Conservation (phyloP, 2,113 vertebrate species). For the Cyprinus carpio region DNA sequence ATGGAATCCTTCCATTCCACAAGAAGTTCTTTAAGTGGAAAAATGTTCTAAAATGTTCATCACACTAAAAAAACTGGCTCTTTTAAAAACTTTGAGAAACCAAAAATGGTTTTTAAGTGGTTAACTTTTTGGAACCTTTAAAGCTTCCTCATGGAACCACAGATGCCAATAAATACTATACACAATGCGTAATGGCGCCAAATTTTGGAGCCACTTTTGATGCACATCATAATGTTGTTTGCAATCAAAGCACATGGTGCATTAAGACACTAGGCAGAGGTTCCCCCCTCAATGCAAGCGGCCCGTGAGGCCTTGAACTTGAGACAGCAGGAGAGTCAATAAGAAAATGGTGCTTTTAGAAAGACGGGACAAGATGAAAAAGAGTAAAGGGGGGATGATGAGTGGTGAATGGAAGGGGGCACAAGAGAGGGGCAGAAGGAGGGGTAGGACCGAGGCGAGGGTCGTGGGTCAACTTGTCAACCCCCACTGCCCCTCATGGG, state of each 20-base stretch:
- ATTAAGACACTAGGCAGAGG: slow-evolving; percentile 29
- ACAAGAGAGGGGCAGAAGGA: slow-evolving; percentile 58
- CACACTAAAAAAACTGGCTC: too few relatives aligned
- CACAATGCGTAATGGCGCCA: not conserved
- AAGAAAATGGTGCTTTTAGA: slow-evolving; percentile 45
- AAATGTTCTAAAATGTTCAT: too few relatives aligned
- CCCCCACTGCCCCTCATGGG: slow-evolving; percentile 66
- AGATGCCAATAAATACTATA: too few relatives aligned
- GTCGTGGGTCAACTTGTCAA: slow-evolving; percentile 66
- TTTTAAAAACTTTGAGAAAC: too few relatives aligned
- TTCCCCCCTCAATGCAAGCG: slow-evolving; percentile 51
- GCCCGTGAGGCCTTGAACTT: slow-evolving; percentile 76
- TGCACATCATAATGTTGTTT: not conserved
- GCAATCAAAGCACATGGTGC: not conserved
- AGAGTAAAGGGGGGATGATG: slow-evolving; percentile 66
- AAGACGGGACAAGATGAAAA: slow-evolving; percentile 65
- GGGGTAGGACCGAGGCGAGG: slow-evolving; percentile 58
- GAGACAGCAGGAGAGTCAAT: slow-evolving; percentile 70
- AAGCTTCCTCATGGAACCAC: too few relatives aligned
- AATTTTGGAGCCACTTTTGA: not conserved
- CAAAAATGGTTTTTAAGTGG: too few relatives aligned
- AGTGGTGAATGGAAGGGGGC: slow-evolving; percentile 66
- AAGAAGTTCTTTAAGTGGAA: too few relatives aligned
- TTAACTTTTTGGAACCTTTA: too few relatives aligned
- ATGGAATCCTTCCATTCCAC: too few relatives aligned